Base-by-base conservation (phyloP, 1,140 invertebrate species). In the Brachystomella parvula region DNA sequence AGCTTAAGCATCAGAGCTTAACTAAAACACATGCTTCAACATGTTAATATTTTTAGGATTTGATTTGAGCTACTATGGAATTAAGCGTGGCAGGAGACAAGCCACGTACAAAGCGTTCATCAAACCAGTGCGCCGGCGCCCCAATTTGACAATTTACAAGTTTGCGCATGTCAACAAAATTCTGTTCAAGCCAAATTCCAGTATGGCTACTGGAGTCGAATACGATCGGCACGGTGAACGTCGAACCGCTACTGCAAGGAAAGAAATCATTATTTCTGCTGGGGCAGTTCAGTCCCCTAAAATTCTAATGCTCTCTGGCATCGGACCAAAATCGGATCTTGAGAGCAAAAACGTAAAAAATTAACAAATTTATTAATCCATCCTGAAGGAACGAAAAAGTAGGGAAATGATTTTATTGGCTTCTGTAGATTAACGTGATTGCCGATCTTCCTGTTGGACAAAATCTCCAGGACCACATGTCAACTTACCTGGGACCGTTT, bases 271-370 rank as follows among this genome's bases (percentile, higher is more conserved):
- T 60, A 21, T 80, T 21, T 77, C 74, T 3, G 78, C 77, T 9
- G 79, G 79, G 9, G 71, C 75, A 0, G 71, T 80, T 24, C 70
- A 71, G n/a, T 74, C 75, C 1, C 75, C 79, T 1, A 76, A 80
- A 68, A 53, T 83, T 24, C 71, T 83, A 9, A 77, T 83, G 75
- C 69, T 83, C 1, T 81, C 80, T n/a, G 82, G 82, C 21, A 73
- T 83, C 49, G 82, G 82, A 28, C 81, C 81, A 0, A 74, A 70
- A 56, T 66, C 76, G 1, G 74, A 81, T 67, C 71, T 82, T 6
- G 57, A 76, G 63, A 59, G 66, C 59, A 29, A 75, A n/a, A 64
- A 68, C 0, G 75, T 78, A 47, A 53, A 30, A 31, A 12, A 59
- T 61, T 9, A 1, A 28, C 9, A 31, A 61, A 44, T 26, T 29